phyloP scores from a whole-genome alignment of 1,140 invertebrate genomes.

The Orchesella cincta region DNA sequence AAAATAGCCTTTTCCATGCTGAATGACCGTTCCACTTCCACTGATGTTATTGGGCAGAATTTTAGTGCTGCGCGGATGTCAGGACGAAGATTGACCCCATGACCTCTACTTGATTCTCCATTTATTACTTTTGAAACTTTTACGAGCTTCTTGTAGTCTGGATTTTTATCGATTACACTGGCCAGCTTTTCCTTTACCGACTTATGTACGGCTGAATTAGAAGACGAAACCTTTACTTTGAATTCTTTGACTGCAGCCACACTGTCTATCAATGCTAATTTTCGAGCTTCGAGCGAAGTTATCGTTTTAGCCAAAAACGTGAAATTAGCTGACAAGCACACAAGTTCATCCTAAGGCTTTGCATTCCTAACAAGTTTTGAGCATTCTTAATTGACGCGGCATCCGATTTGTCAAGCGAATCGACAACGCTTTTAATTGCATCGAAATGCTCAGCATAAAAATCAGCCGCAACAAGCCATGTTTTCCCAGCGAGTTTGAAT shows the following conservation, averaged over 20 bases:
- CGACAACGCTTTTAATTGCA: background rate
- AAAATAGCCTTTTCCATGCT: background rate
- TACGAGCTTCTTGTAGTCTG: too few species aligned
- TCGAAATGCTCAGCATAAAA: slow-evolving; percentile 32
- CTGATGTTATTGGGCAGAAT: too few species aligned
- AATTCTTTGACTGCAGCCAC: too few species aligned
- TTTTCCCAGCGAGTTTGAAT: slow-evolving; percentile 35
- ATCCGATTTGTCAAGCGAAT: background rate
- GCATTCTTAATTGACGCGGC: background rate
- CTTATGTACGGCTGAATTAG: too few species aligned
- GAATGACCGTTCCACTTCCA: too few species aligned
- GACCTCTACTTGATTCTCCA: background rate
- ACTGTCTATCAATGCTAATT: background rate
- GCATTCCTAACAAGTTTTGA: background rate
- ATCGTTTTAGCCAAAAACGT: background rate
- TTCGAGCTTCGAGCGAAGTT: background rate
- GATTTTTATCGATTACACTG: too few species aligned
- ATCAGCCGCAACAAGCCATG: slow-evolving; percentile 29
- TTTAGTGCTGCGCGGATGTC: background rate
- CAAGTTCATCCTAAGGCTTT: background rate
- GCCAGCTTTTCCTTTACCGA: too few species aligned
- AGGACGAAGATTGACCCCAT: background rate
- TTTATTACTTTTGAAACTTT: background rate
- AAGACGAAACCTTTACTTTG: too few species aligned
- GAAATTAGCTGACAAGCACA: background rate